Evolutionary conservation across 2,888 invertebrate genomes (phyloP).

Genomic region (Ophion costatus): DNA sequence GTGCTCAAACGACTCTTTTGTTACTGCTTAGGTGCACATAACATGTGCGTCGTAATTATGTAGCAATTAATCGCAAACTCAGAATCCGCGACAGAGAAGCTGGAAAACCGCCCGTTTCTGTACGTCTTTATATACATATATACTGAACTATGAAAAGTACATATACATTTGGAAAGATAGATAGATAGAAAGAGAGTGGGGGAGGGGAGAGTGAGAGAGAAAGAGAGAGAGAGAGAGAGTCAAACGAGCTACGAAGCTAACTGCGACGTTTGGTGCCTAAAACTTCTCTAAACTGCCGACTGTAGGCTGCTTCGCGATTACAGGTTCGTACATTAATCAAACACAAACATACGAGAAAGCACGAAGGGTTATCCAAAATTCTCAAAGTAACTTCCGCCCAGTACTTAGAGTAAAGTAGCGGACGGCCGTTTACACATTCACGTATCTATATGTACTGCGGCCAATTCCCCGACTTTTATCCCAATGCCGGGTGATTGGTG

Average conservation of each 20-base stretch:
- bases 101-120: conserved; percentile 54
- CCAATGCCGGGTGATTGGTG: background rate
- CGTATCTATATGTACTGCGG: background rate
- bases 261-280: conserved; percentile 56
- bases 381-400: background rate
- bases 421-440: background rate
- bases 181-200: background rate
- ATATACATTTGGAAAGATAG: background rate
- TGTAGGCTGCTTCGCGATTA: conserved; percentile 40
- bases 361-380: conserved; percentile 11
- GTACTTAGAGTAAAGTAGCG: background rate
- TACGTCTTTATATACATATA: conserved; percentile 8
- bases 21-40: conserved; percentile 62
- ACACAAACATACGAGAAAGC: conserved; percentile 18
- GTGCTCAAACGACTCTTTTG: conserved; percentile 28
- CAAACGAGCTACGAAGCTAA: conserved; percentile 47
- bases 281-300: conserved; percentile 55
- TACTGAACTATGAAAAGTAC: background rate
- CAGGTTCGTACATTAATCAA: conserved; percentile 53
- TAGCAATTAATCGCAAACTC: conserved; percentile 71
- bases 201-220: background rate
- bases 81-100: conserved; percentile 35
- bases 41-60: conserved; percentile 73
- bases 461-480: background rate
- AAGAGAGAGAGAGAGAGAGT: conserved; percentile 22